A percentile compares a stretch with the other conserved stretches of the same genome.
Evolutionary conservation across 2,797 vertebrate species (phyloP).

Genomic region (Xenopus petersii): DNA sequence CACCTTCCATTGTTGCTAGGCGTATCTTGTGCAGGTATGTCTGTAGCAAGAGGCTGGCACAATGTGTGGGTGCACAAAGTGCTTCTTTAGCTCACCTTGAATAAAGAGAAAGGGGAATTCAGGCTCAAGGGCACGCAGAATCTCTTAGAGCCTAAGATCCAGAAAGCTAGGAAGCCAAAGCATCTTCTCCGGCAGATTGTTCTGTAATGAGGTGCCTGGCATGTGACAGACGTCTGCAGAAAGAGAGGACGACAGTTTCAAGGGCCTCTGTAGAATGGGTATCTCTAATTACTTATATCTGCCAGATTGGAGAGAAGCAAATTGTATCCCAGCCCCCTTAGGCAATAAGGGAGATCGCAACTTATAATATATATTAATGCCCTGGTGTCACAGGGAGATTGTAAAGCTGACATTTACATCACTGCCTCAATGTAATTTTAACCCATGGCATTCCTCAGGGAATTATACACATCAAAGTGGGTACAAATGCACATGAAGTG

Average conservation of each 20-base stretch:
- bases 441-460: background rate
- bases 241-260: background rate
- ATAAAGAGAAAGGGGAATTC: constrained; percentile 25
- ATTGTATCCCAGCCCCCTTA: background rate
- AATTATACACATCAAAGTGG: background rate
- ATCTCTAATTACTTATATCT: too few species aligned
- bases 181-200: background rate
- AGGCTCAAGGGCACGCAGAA: constrained; percentile 12
- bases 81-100: constrained; percentile 32
- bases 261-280: background rate
- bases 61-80: background rate
- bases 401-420: constrained; percentile 1
- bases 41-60: constrained; percentile 22
- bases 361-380: background rate
- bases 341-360: background rate
- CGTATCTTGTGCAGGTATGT: constrained; percentile 35
- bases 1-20: constrained; percentile 26
- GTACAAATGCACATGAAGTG: background rate
- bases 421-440: background rate
- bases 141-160: background rate
- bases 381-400: background rate
- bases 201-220: background rate
- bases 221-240: background rate
- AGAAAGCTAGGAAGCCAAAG: background rate
- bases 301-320: too few species aligned